Conservation (phyloP, 2,113 vertebrate genomes). For the Calyptomena viridis region DNA sequence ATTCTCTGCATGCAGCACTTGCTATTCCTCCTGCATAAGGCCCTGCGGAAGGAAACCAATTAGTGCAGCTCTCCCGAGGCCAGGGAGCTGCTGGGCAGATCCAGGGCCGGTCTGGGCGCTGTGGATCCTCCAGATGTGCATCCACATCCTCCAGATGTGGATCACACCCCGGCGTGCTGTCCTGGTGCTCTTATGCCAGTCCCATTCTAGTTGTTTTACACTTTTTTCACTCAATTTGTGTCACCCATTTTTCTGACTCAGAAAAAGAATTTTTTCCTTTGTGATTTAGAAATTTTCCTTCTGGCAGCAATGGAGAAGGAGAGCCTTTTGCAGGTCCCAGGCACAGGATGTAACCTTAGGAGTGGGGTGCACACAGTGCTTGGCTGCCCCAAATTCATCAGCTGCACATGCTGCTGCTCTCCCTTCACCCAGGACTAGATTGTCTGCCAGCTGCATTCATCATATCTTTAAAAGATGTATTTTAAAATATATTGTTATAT, state of each 20-base stretch:
- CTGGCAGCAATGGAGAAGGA: neutral
- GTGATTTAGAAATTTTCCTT: neutral
- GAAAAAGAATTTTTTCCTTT: neutral
- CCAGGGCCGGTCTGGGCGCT: neutral
- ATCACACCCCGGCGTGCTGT: rapidly evolving
- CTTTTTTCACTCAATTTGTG: neutral
- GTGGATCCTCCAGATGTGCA: neutral
- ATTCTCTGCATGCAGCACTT: neutral
- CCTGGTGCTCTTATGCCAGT: neutral
- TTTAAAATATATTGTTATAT: neutral
- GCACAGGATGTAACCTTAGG: rapidly evolving
- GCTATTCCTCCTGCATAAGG: neutral
- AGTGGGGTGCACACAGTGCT: rapidly evolving
- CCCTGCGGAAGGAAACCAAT: neutral
- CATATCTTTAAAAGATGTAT: neutral
- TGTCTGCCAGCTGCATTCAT: neutral
- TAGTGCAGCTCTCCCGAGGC: neutral
- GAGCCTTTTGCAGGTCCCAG: neutral
- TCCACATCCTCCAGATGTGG: neutral
- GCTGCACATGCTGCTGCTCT: neutral
- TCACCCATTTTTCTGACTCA: neutral
- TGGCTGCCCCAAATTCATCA: neutral
- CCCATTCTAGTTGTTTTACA: neutral
- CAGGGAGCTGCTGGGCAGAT: neutral
- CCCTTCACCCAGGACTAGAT: neutral